Conservation (phyloP, 2,113 vertebrate species). For the Anhinga anhinga region DNA sequence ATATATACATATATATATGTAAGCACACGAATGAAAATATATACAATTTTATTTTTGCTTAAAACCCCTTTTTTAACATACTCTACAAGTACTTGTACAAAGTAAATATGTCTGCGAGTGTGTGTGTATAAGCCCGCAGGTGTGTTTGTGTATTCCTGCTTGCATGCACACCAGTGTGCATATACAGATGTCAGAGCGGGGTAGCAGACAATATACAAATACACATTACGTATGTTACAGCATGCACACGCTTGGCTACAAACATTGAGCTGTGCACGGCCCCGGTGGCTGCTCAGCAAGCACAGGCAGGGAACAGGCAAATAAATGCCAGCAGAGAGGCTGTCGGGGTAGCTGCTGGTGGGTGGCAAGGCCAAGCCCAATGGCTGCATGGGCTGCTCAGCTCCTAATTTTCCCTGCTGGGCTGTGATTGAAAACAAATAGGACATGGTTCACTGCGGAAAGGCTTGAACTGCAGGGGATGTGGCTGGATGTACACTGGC, state of each 20-base stretch:
- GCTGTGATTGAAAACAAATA: not conserved
- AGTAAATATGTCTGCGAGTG: fast-evolving
- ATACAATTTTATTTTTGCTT: not conserved
- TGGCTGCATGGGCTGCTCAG: not conserved
- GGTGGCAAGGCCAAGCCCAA: not conserved
- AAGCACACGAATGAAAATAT: not conserved
- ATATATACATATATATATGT: too few relatives aligned
- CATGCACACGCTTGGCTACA: too few relatives aligned
- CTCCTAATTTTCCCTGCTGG: not conserved
- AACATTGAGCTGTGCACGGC: fast-evolving
- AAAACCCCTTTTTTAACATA: not conserved
- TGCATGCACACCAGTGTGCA: fast-evolving
- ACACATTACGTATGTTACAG: not conserved
- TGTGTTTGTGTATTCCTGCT: not conserved
- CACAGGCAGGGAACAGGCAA: not conserved
- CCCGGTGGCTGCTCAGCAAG: not conserved
- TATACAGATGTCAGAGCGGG: fast-evolving
- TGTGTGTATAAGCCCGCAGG: fast-evolving
- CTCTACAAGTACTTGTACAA: not conserved
- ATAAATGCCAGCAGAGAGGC: not conserved
- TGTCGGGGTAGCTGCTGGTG: fast-evolving
- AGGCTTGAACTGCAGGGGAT: not conserved
- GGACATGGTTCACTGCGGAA: not conserved
- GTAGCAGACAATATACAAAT: not conserved
- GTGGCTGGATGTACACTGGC: not conserved